Conservation (phyloP, 2,797 vertebrate species). For the Aplochiton taeniatus region DNA sequence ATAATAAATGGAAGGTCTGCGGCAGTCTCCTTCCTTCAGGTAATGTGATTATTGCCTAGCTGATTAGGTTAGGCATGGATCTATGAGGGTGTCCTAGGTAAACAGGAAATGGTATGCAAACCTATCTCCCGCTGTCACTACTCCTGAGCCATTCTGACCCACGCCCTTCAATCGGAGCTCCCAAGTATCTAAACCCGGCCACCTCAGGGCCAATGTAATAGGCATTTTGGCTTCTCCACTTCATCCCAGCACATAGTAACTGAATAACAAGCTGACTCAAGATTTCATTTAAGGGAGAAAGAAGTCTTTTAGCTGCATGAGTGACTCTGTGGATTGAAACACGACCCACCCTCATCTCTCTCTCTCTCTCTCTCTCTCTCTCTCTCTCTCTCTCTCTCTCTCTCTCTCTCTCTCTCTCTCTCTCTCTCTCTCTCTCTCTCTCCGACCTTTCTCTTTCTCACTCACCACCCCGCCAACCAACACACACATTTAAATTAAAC, state of each 20-base stretch:
- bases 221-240: slow-evolving; percentile 22
- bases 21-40: neutral
- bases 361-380: neutral
- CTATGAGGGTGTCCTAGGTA: neutral
- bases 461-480: neutral
- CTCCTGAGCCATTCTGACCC: neutral
- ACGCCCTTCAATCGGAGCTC: neutral
- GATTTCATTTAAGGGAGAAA: slow-evolving; percentile 19
- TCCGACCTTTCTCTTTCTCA: neutral
- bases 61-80: neutral
- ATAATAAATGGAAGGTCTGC: neutral
- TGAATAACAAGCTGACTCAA: slow-evolving; percentile 23
- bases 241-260: slow-evolving; percentile 17
- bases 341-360: neutral
- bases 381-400: neutral
- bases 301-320: slow-evolving; percentile 22
- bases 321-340: slow-evolving; percentile 11
- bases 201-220: slow-evolving; percentile 16
- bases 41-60: slow-evolving; percentile 6
- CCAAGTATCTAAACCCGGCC: neutral
- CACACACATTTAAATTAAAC: neutral
- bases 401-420: slow-evolving; percentile 1
- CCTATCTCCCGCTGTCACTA: neutral
- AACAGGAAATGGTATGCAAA: neutral
- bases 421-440: slow-evolving; percentile 4